Conservation (phyloP, 2,888 invertebrate species). For the Eledona agricola region DNA sequence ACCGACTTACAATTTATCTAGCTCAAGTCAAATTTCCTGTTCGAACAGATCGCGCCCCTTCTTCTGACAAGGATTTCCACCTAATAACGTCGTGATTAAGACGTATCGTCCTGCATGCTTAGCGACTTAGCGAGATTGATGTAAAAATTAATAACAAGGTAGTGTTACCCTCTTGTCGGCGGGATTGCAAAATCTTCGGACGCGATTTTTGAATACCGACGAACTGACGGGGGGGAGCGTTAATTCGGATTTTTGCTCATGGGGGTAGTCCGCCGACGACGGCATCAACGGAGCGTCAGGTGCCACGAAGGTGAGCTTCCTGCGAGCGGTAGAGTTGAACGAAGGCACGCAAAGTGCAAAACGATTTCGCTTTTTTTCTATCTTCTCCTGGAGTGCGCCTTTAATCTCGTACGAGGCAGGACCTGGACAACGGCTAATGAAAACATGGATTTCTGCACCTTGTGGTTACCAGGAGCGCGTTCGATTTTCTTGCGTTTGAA, state of each 20-base stretch:
- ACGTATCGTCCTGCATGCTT: slow-evolving; percentile 27
- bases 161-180: slow-evolving; percentile 13
- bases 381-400: slow-evolving; percentile 42
- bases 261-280: slow-evolving; percentile 47
- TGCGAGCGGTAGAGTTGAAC: slow-evolving; percentile 45
- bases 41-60: slow-evolving; percentile 7
- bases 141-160: slow-evolving; percentile 22
- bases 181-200: slow-evolving; percentile 5
- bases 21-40: slow-evolving; percentile 36
- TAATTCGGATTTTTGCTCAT: slow-evolving; percentile 4
- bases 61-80: slow-evolving; percentile 26
- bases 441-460: background rate
- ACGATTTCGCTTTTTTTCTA: slow-evolving; percentile 39
- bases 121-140: slow-evolving; percentile 23
- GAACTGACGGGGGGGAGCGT: too few species aligned
- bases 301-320: slow-evolving; percentile 40
- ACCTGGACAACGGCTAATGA: slow-evolving; percentile 33
- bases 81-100: slow-evolving; percentile 37
- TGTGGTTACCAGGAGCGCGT: slow-evolving; percentile 12
- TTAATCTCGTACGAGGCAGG: slow-evolving; percentile 46
- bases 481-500: slow-evolving; percentile 17
- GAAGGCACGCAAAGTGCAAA: slow-evolving; percentile 42
- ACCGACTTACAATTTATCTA: slow-evolving; percentile 27
- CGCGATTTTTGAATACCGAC: slow-evolving; percentile 16
- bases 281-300: slow-evolving; percentile 43